Base-by-base conservation (phyloP, 2,113 vertebrate genomes). In the Calyptomena viridis region DNA sequence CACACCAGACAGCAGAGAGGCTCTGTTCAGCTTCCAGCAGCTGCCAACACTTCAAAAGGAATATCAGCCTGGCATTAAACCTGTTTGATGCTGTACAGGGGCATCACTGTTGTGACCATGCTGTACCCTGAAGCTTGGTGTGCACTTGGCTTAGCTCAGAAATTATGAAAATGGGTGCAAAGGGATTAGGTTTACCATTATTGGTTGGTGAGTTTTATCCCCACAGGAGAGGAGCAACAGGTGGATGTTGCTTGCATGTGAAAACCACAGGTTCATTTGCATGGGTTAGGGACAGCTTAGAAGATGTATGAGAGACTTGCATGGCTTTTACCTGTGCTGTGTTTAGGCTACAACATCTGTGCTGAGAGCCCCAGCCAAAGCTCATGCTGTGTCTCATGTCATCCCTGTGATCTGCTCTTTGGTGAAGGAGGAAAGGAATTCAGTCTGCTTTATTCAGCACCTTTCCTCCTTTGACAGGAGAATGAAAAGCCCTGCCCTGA, bases 401-500 rank as follows among this genome's bases (percentile, higher is more conserved):
- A 69, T 53, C 33, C 44, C 25, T 14, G 24, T 8, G 49, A 47
- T 68, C 12, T 39, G 28, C 23, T 75, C 31, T 79, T 68, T 4
- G 5, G 8, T 49, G 52, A 20, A 84, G 60, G 22, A 42, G 66
- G 20, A 84, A 86, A 63, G 30, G 33, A 63, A 18, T 14, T 84
- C 2, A 2, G 11, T 23, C 59, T 89, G 83, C 50, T 89, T 90
- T 55, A 44, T 74, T 90, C 62, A 24, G 24, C 55, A 85, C 59
- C 84, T 87, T 90, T 72, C 27, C 44, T 85, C 30, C 56, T 72
- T 73, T 85, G 87, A 68, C n/a, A 91, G n/a, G 46, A 74, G 73
- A 78, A 72, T 40, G n/a, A 85, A 56, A 91, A 73, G 33, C 37
- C 44, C 58, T 89, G 31, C 62, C 50, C 50, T 0, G 7, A 56